Conservation (phyloP, 1,140 invertebrate genomes). For the Habropoda laboriosa region DNA sequence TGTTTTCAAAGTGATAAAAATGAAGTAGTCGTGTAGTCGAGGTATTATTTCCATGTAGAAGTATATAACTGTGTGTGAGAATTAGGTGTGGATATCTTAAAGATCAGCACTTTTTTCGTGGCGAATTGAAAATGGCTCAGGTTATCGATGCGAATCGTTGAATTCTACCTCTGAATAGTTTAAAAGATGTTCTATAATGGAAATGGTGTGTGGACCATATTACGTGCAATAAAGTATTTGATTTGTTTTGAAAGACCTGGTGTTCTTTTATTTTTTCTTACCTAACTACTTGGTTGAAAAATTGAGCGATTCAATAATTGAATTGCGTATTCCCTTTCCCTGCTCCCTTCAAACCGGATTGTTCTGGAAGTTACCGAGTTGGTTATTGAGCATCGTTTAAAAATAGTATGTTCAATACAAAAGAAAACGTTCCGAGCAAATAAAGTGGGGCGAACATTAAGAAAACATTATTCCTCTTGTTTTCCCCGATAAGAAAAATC, state of each 20-base stretch:
- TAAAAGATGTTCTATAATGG: constrained; percentile 17
- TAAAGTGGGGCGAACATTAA: background rate
- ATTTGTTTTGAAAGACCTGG: background rate
- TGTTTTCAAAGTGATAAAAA: constrained; percentile 2
- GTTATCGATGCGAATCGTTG: background rate
- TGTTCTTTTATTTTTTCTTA: background rate
- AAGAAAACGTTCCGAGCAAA: background rate
- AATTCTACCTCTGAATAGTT: constrained; percentile 24
- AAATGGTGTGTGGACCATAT: constrained; percentile 8
- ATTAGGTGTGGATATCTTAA: constrained; percentile 12
- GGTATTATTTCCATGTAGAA: constrained; percentile 25
- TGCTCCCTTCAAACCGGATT: background rate
- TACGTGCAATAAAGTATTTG: constrained; percentile 38
- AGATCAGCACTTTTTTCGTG: background rate
- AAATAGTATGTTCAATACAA: background rate
- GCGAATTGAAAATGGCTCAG: background rate
- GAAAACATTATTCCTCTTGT: background rate
- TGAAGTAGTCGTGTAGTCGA: constrained; percentile 6
- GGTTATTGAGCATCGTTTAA: background rate
- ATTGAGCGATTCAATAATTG: background rate
- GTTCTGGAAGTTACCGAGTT: background rate
- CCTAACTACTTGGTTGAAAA: background rate
- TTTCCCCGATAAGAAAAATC: constrained; percentile 15
- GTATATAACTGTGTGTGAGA: constrained; percentile 19
- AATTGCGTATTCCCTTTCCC: background rate